Evolutionary conservation across 2,797 vertebrate species (phyloP).

Genomic region (Micromesistius poutassou): DNA sequence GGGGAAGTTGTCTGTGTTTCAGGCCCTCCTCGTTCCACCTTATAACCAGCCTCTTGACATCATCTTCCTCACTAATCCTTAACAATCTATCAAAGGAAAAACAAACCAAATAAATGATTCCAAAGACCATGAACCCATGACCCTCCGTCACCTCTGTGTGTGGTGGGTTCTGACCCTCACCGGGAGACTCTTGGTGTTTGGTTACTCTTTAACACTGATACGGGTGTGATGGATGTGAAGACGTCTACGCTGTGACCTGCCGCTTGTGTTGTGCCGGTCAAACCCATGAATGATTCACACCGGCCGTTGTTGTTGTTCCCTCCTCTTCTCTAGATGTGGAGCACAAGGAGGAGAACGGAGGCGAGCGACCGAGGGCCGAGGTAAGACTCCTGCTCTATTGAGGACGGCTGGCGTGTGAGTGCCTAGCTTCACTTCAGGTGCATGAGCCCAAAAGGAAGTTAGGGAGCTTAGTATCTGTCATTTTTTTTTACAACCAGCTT

Average conservation of each 20-base stretch:
- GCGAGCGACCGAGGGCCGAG: conserved; percentile 70
- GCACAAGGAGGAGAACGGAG: conserved; percentile 73
- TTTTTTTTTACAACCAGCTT: background rate
- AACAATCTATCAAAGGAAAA: background rate
- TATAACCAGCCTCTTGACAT: background rate
- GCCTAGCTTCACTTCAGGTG: background rate
- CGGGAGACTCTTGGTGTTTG: background rate
- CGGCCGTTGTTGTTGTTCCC: conserved; percentile 56
- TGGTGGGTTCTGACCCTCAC: background rate
- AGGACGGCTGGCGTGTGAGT: conserved; percentile 2
- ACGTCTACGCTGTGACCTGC: background rate
- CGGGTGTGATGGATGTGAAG: conserved; percentile 23
- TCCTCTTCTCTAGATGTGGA: conserved; percentile 74
- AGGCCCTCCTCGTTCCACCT: background rate
- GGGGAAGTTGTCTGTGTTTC: background rate
- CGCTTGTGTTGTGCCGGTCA: conserved; percentile 18
- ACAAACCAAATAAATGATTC: background rate
- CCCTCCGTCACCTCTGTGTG: background rate
- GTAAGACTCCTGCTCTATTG: conserved; percentile 60
- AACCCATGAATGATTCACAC: conserved; percentile 56
- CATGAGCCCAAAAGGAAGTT: background rate
- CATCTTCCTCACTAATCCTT: background rate
- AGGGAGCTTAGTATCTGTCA: background rate
- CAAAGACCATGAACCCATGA: background rate
- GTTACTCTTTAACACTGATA: background rate